A percentile compares a stretch with the other conserved stretches of the same genome.
Evolutionary conservation across 35 echinoderm and acorn worm genomes (phyloP).

Genomic region (Holothuria glaberrima): DNA sequence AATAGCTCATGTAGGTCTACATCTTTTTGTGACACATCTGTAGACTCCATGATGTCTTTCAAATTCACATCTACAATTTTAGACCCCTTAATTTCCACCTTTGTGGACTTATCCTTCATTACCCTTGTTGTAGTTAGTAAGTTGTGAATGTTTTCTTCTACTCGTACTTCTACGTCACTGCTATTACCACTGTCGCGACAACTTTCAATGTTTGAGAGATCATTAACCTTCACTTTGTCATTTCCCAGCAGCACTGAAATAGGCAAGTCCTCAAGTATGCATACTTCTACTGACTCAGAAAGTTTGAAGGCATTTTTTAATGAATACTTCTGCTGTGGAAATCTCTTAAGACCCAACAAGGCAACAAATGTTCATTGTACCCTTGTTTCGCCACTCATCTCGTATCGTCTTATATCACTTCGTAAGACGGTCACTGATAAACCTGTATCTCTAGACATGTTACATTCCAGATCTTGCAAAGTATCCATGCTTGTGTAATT

Average conservation of each 20-base stretch:
- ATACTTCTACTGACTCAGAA: neutral
- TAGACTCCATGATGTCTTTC: neutral
- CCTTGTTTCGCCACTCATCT: conserved; percentile 2
- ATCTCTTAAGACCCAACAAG: conserved; percentile 12
- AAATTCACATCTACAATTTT: conserved; percentile 9
- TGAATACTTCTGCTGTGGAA: conserved; percentile 11
- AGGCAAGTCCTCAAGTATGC: conserved; percentile 4
- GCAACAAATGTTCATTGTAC: conserved; percentile 12
- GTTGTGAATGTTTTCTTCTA: neutral
- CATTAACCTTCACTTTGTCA: neutral
- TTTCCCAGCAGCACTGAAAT: conserved; percentile 11
- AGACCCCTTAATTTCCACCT: neutral
- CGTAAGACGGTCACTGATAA: conserved; percentile 6
- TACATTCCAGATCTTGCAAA: neutral
- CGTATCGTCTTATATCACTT: conserved; percentile 32
- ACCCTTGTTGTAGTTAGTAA: conserved; percentile 6
- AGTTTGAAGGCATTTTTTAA: neutral
- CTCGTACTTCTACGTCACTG: neutral
- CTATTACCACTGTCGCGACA: neutral
- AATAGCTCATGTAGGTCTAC: neutral
- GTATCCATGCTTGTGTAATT: conserved; percentile 21
- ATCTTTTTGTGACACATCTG: conserved; percentile 30
- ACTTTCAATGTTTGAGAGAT: neutral
- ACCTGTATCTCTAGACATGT: conserved; percentile 22
- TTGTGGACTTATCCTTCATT: conserved; percentile 17